Conservation (phyloP, 2,797 vertebrate genomes). For the Leptatherina wallacei region DNA sequence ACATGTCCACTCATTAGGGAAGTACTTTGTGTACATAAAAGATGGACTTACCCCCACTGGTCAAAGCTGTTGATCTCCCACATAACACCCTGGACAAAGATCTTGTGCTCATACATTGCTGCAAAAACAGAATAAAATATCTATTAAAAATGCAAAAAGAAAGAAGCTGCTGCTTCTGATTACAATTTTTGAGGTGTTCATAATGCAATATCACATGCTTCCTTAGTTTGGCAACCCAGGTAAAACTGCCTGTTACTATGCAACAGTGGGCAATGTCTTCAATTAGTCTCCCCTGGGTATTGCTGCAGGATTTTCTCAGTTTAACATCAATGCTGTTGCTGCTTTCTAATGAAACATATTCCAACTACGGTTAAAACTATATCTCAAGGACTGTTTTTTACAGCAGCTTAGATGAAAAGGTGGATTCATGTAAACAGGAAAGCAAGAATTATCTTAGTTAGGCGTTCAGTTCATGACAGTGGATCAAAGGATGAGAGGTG, state of each 20-base stretch:
- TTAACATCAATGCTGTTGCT: neutral
- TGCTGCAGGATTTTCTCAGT: neutral
- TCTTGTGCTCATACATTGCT: constrained; percentile 99
- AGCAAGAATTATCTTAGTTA: neutral
- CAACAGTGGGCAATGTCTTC: constrained; percentile 21
- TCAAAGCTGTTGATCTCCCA: constrained; percentile 99
- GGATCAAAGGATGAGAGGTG: neutral
- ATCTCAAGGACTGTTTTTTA: neutral
- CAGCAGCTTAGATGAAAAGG: neutral
- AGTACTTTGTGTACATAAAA: neutral
- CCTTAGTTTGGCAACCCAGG: neutral
- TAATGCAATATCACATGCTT: constrained; percentile 1
- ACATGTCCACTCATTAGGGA: neutral
- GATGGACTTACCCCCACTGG: constrained; percentile 94
- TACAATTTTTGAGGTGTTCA: neutral
- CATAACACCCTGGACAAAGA: constrained; percentile 95
- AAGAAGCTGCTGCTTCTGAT: neutral
- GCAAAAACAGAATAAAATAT: constrained; percentile 33
- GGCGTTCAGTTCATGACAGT: neutral
- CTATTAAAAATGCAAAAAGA: neutral
- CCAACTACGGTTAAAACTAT: neutral
- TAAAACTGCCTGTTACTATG: constrained; percentile 26
- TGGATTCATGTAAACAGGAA: neutral
- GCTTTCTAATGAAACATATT: neutral
- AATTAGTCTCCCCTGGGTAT: constrained; percentile 5